Evolutionary conservation across 53 echinoderm and acorn worm species (phyloP).

Genomic region (Holothuria scabra): DNA sequence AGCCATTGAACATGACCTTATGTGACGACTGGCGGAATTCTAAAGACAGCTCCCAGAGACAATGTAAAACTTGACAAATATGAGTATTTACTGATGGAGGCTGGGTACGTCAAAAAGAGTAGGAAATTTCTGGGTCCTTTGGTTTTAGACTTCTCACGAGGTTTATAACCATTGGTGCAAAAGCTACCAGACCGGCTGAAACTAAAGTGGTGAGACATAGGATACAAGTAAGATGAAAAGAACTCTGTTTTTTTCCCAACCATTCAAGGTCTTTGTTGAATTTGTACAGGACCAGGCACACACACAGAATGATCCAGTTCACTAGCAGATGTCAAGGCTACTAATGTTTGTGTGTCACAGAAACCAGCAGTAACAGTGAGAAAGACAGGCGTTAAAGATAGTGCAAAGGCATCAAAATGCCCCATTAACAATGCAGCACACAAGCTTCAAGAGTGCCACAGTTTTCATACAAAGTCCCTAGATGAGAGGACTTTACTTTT

Average conservation of each 20-base stretch:
- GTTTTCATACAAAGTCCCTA: conserved; percentile 50
- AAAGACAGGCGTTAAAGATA: conserved; percentile 52
- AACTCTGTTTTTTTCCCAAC: conserved; percentile 44
- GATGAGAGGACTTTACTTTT: conserved; percentile 55
- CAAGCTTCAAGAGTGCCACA: conserved; percentile 55
- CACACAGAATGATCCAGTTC: conserved; percentile 65
- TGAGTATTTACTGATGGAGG: conserved; percentile 66
- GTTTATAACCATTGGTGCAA: conserved; percentile 60
- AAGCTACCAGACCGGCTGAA: conserved; percentile 61
- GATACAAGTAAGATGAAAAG: conserved; percentile 59
- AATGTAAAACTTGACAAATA: conserved; percentile 61
- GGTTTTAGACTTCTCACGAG: conserved; percentile 61
- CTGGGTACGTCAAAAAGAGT: conserved; percentile 59
- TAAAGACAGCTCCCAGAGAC: conserved; percentile 49
- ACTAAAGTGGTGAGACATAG: conserved; percentile 58
- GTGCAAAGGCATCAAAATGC: conserved; percentile 24
- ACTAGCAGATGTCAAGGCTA: conserved; percentile 37
- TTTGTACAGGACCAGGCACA: conserved; percentile 67
- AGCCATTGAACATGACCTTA: conserved; percentile 61
- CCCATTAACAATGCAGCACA: conserved; percentile 67
- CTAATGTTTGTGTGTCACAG: conserved; percentile 15
- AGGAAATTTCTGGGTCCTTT: conserved; percentile 52
- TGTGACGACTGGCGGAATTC: conserved; percentile 57
- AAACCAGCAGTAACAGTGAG: conserved; percentile 50
- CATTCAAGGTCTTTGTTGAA: conserved; percentile 62